A percentile compares a stretch with the other conserved stretches of the same genome.
phyloP scores from a whole-genome alignment of 2,888 invertebrate genomes.

The Drepana falcataria region DNA sequence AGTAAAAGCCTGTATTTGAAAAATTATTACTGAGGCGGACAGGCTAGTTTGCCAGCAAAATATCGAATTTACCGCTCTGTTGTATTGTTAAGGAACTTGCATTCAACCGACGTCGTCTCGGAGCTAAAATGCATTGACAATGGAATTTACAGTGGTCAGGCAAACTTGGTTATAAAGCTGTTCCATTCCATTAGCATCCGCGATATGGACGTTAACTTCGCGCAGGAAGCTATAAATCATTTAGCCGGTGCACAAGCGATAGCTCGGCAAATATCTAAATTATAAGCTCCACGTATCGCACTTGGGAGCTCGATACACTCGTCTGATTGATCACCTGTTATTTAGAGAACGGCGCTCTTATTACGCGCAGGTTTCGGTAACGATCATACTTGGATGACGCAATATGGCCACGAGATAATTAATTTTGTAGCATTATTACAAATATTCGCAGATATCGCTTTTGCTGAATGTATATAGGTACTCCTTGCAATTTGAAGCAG shows the following conservation, averaged over 20 bases:
- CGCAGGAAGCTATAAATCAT: conserved; percentile 30
- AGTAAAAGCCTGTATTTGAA: conserved; percentile 33
- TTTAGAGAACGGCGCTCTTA: conserved; percentile 3
- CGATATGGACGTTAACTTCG: conserved; percentile 20
- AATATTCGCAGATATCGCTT: too few species aligned
- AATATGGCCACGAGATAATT: too few species aligned
- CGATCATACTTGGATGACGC: conserved; percentile 25
- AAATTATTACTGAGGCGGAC: conserved; percentile 37
- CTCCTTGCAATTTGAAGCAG: too few species aligned
- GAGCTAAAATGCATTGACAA: conserved; percentile 30
- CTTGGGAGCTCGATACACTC: conserved; percentile 26
- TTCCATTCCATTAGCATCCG: conserved; percentile 23
- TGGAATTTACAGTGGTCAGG: conserved; percentile 25
- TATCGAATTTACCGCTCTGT: conserved; percentile 29
- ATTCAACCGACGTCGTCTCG: conserved; percentile 24
- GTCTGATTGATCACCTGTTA: conserved; percentile 44
- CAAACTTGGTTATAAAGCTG: conserved; percentile 28
- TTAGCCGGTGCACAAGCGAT: conserved; percentile 15
- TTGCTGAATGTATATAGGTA: too few species aligned
- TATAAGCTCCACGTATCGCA: conserved; percentile 36
- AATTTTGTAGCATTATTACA: too few species aligned
- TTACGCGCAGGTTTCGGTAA: conserved; percentile 15
- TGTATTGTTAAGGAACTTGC: conserved; percentile 24
- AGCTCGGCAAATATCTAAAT: conserved; percentile 31
- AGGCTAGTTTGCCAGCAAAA: conserved; percentile 27